These are phyloP conservation scores for Phalacrocorax aristotelis DNA, from an alignment of 2,113 vertebrate genomes.

Conservation along the genomic window DNA sequence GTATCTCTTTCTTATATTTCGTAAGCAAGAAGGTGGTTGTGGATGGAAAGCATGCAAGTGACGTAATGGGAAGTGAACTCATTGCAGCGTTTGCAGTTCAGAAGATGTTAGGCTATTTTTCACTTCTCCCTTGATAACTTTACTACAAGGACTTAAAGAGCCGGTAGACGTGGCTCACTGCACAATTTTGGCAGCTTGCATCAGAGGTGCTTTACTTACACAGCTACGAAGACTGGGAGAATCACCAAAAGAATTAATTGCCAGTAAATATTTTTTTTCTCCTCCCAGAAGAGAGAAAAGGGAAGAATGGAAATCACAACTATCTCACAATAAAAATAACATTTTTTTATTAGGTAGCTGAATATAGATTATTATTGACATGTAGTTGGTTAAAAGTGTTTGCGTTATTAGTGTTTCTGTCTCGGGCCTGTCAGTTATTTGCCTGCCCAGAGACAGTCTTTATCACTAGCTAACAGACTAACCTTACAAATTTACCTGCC, in stretches of 20 bases:
- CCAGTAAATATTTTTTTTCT: not conserved
- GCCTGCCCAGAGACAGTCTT: constrained; percentile 25
- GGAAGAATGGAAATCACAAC: not conserved
- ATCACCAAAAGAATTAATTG: not conserved
- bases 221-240: not conserved
- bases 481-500: constrained; percentile 37
- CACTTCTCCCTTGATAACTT: not conserved
- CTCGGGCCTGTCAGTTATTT: constrained; percentile 12
- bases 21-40: not conserved
- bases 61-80: not conserved
- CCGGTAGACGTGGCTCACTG: not conserved
- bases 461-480: constrained; percentile 58
- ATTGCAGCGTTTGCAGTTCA: not conserved
- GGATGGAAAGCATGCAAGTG: not conserved
- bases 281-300: not conserved
- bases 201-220: not conserved
- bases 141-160: not conserved
- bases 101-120: not conserved
- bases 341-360: not conserved
- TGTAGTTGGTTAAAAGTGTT: not conserved
- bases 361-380: not conserved
- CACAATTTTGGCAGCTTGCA: not conserved
- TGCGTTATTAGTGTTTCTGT: not conserved
- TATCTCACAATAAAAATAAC: not conserved
- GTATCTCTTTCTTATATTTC: not conserved